Evolutionary conservation across 2,888 invertebrate genomes (phyloP), one percentile per base, ranked within the genome.

Genomic region (Oscheius sp.): DNA sequence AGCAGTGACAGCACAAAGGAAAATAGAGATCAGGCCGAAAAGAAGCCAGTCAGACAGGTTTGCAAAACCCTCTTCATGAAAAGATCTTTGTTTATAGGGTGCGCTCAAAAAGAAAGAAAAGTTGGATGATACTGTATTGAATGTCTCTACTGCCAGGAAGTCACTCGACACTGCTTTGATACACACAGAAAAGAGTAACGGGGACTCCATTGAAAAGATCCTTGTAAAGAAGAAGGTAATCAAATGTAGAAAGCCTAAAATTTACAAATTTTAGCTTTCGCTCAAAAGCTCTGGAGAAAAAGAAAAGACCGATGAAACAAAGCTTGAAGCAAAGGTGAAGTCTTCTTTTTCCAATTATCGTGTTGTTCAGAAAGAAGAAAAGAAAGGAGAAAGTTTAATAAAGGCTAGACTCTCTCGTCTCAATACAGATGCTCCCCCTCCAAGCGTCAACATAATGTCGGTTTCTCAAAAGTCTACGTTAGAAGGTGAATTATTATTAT

Each of bases 1-100:
- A 70, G 68, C 52, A 53, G 39, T 27, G 73, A 73, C 33, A 73
- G 71, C 45, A 33, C 67, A 27, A 70, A 72, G 63, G 75, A 75
- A 23, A 66, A 67, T 23, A 34, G 48, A 34, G 25, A 33, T 37
- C 25, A 29, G n/a, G 72, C 71, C 2, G 52, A 45, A 0, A 73
- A 71, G 27, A 74, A 70, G 33, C 77, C 77, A 12, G 31, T 34
- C 0, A 58, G 77, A 70, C 71, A 73, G 68, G 73, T 71, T 33
- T 8, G 4, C 15, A 25, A 17, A 29, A 27, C 3, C 17, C 29
- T 5, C 3, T n/a, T 29, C 5, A 27, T n/a, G 20, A 42, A 10
- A 46, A 6, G 17, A 33, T 57, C 1, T 12, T 57, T 33, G 33
- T 67, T 57, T 66, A 42, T 31, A 75, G 73, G 76, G 73, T 15